Conservation (phyloP, 2,888 invertebrate genomes). For the Amblyjoppa fuscipennis region DNA sequence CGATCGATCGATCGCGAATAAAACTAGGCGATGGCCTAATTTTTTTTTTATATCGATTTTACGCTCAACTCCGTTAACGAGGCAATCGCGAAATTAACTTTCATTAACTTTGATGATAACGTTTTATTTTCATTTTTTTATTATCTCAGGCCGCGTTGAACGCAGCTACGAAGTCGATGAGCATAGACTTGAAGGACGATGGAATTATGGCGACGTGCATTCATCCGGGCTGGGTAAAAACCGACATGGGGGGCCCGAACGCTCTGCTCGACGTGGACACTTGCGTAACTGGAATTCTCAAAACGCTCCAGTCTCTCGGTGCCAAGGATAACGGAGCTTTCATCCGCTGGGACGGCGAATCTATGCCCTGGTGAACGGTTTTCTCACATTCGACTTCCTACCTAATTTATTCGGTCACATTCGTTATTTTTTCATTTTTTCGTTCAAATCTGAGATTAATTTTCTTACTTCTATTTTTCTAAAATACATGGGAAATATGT, state of each 20-base stretch:
- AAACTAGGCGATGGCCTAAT: background rate
- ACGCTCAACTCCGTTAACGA: background rate
- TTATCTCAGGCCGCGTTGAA: slow-evolving; percentile 92
- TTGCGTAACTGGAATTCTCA: slow-evolving; percentile 89
- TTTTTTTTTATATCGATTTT: background rate
- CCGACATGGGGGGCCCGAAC: slow-evolving; percentile 94
- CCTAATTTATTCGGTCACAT: background rate
- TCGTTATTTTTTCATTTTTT: background rate
- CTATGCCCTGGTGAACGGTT: slow-evolving; percentile 89
- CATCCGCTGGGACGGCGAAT: slow-evolving; percentile 91
- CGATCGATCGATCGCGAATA: slow-evolving; percentile 14
- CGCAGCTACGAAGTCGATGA: slow-evolving; percentile 94
- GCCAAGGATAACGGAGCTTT: slow-evolving; percentile 91
- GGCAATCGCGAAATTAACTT: no score
- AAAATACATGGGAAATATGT: slow-evolving; percentile 8
- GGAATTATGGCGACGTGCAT: slow-evolving; percentile 91
- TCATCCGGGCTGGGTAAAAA: slow-evolving; percentile 97
- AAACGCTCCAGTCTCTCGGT: slow-evolving; percentile 88
- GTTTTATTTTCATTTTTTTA: background rate
- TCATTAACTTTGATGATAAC: background rate
- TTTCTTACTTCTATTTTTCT: slow-evolving; percentile 1
- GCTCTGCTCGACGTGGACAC: slow-evolving; percentile 91
- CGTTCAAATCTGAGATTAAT: background rate
- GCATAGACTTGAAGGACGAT: slow-evolving; percentile 91
- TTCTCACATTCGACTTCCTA: background rate